Evolutionary conservation across 1,140 invertebrate species (phyloP).

Genomic region (Drosophila rhopaloa): DNA sequence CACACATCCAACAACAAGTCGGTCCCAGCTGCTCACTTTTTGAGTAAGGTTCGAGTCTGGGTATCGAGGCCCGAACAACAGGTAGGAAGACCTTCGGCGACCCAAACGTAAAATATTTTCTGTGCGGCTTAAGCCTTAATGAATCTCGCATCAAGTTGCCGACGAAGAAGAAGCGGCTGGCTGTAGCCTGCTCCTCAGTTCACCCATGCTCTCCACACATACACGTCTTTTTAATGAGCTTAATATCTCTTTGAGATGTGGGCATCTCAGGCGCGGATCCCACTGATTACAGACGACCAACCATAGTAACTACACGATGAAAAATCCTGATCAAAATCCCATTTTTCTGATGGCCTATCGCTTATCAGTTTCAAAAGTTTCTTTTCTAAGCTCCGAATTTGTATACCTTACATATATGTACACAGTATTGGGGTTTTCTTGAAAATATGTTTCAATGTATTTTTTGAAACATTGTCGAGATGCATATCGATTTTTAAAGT

Average conservation of each 20-base stretch:
- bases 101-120: slow-evolving; percentile 72
- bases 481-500: no score
- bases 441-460: no score
- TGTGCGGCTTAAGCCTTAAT: slow-evolving; percentile 73
- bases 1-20: slow-evolving; percentile 22
- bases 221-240: slow-evolving; percentile 75
- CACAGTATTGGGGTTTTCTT: no score
- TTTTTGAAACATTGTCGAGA: no score
- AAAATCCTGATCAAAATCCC: slow-evolving; percentile 7
- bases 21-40: slow-evolving; percentile 56
- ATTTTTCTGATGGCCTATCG: not conserved
- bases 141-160: slow-evolving; percentile 81
- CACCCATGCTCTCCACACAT: slow-evolving; percentile 29
- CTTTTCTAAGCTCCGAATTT: not conserved
- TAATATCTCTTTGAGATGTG: slow-evolving; percentile 76
- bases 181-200: slow-evolving; percentile 16
- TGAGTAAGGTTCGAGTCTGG: slow-evolving; percentile 64
- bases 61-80: slow-evolving; percentile 43
- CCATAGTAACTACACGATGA: slow-evolving; percentile 16
- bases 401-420: no score
- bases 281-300: slow-evolving; percentile 69
- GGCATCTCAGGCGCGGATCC: slow-evolving; percentile 63
- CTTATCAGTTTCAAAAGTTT: not conserved
- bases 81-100: slow-evolving; percentile 74
- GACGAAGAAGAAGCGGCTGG: slow-evolving; percentile 7